phyloP scores from a whole-genome alignment of 1,140 invertebrate genomes.

The Temnothorax nylanderi region DNA sequence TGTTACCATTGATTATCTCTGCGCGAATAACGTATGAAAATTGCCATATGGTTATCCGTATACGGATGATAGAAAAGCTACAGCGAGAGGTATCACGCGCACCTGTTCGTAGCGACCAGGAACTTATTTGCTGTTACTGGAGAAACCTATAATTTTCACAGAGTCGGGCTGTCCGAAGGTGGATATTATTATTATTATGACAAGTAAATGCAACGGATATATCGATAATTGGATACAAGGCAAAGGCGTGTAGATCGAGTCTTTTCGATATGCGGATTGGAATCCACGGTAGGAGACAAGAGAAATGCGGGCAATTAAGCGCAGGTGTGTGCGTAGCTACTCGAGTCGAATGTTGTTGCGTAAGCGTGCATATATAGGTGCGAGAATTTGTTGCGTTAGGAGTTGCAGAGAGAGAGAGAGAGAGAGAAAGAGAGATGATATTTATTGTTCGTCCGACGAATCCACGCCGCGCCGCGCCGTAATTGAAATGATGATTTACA shows the following conservation, averaged over 20 bases:
- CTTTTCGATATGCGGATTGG: slow-evolving; percentile 38
- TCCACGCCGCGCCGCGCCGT: background rate
- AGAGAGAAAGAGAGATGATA: background rate
- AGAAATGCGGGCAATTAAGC: slow-evolving; percentile 63
- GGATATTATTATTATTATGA: slow-evolving; percentile 67
- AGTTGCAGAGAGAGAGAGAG: background rate
- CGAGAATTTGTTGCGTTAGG: slow-evolving; percentile 55
- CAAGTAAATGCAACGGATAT: slow-evolving; percentile 68
- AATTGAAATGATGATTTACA: slow-evolving; percentile 70
- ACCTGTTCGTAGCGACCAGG: slow-evolving; percentile 4
- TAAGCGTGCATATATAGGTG: slow-evolving; percentile 26
- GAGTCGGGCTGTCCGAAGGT: slow-evolving; percentile 44
- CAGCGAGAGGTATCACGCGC: slow-evolving; percentile 8
- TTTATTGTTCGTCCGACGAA: slow-evolving; percentile 62
- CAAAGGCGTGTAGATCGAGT: slow-evolving; percentile 71
- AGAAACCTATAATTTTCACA: slow-evolving; percentile 67
- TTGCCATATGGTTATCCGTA: background rate
- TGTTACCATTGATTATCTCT: slow-evolving; percentile 8
- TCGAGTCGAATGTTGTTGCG: slow-evolving; percentile 41
- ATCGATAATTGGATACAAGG: slow-evolving; percentile 73
- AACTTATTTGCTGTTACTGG: slow-evolving; percentile 60
- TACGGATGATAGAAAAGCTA: slow-evolving; percentile 25
- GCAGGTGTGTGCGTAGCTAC: slow-evolving; percentile 11
- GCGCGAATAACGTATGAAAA: slow-evolving; percentile 39
- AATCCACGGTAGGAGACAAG: slow-evolving; percentile 47